Evolutionary conservation across 1,140 invertebrate species (phyloP), one percentile per base, ranked within the genome.

Genomic region (Lasaia peninsularis): DNA sequence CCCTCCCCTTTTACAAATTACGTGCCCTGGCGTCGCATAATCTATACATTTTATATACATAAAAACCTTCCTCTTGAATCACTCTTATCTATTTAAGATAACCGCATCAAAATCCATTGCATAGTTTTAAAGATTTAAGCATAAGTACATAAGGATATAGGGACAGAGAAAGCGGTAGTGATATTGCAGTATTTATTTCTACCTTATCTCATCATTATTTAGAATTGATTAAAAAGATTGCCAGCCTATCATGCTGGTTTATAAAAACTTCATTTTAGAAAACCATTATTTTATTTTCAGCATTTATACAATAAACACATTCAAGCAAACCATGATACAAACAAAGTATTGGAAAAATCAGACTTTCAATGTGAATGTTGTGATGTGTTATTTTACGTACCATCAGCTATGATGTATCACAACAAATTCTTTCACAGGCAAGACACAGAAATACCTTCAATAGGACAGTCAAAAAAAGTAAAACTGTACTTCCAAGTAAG

Each of bases 381-480:
- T 69, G 81, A 90, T 61, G 90, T 91, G 40, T 71, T 89, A 54
- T 94, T 94, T 71, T 91, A 90, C 71, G 88, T 90, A 44, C 66
- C 87, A n/a, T 87, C 89, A 50, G 93, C 92, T n/a, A 87, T 92
- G 70, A 71, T 91, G 58, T 93, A 93, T 76, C 93, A 94, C 63
- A 89, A 90, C 64, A 92, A 91, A 65, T 93, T 92, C 33, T 91
- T 92, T 65, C 93, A 94, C 68, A 87, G 92, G 76, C 88, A 92
- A 67, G 88, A 86, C 8, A 73, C 70, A 24, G 85, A 88, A 31
- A 18, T 86, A 32, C 73, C 73, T 8, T 50, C 65, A 40, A 60
- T 85, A 63, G 85, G 85, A 11, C 67, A 73, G 10, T 86, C 85
- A 16, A 88, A 83, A 57, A 88, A 88, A 75, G 67, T 82, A 0